Conservation (phyloP, 1,140 invertebrate genomes). For the Oncopodura yosiiana region DNA sequence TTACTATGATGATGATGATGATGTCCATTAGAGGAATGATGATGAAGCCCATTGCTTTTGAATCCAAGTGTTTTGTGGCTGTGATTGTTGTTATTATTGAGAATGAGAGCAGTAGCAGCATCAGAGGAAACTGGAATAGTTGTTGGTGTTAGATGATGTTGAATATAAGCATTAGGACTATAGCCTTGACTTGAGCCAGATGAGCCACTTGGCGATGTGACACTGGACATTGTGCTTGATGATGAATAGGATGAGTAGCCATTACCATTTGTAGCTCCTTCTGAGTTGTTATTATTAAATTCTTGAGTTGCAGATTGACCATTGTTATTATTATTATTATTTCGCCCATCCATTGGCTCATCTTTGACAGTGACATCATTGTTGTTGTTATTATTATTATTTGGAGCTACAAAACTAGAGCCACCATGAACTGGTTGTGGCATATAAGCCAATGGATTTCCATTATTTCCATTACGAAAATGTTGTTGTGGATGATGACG, state of each 20-base stretch:
- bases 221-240: slow-evolving; percentile 51
- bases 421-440: slow-evolving; percentile 78
- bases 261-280: slow-evolving; percentile 28
- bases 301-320: slow-evolving; percentile 46
- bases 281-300: slow-evolving; percentile 33
- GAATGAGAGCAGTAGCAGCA: slow-evolving; percentile 39
- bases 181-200: slow-evolving; percentile 26
- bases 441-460: slow-evolving; percentile 72
- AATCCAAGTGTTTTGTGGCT: slow-evolving; percentile 29
- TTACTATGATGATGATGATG: slow-evolving; percentile 42
- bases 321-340: slow-evolving; percentile 44
- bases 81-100: slow-evolving; percentile 34
- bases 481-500: slow-evolving; percentile 12
- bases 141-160: slow-evolving; percentile 36
- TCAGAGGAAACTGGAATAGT: slow-evolving; percentile 38
- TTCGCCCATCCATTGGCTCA: slow-evolving; percentile 49
- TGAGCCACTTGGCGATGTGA: slow-evolving; percentile 28
- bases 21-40: slow-evolving; percentile 21
- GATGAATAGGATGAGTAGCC: slow-evolving; percentile 48
- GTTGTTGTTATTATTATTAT: slow-evolving; percentile 35
- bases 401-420: slow-evolving; percentile 51
- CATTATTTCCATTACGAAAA: slow-evolving; percentile 36
- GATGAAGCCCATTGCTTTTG: slow-evolving; percentile 32
- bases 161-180: slow-evolving; percentile 38
- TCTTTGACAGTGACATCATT: slow-evolving; percentile 60